Percentiles rank a stretch among this genome's conserved stretches.
These are phyloP conservation scores for Lophius piscatorius DNA, from an alignment of 2,113 vertebrate species.

Conservation along the genomic window DNA sequence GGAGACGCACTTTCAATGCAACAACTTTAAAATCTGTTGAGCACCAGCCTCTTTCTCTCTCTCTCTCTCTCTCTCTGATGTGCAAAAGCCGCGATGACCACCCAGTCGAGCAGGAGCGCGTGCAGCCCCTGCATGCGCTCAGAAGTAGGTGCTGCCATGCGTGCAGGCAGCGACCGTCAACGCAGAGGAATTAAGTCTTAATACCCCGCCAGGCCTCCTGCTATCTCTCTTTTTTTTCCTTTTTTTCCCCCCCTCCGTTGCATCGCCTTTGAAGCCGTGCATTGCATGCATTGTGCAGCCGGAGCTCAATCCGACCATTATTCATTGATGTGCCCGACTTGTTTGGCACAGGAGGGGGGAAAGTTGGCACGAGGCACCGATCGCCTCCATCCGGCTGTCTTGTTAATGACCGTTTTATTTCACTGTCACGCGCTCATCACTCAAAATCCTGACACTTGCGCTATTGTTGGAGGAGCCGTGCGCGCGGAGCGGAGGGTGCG, in stretches of 20 bases:
- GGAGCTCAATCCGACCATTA: conserved; percentile 40
- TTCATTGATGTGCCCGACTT: conserved; percentile 33
- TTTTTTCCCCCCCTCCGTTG: background rate
- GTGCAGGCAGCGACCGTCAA: conserved; percentile 24
- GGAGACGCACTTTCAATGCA: conserved; percentile 7
- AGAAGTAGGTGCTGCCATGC: conserved; percentile 43
- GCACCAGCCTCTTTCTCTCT: background rate
- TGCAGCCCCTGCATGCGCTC: no score
- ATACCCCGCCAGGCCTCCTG: conserved; percentile 47
- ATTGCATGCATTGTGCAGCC: conserved; percentile 13
- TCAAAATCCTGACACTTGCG: conserved; percentile 19
- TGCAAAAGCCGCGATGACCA: no score
- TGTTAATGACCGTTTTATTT: conserved; percentile 1
- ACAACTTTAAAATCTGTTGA: conserved; percentile 62
- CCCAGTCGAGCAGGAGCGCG: no score
- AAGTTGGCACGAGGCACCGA: conserved; percentile 68
- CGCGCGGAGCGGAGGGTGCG: background rate
- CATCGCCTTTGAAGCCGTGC: no score
- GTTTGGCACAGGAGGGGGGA: conserved; percentile 33
- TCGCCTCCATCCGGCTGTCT: conserved; percentile 53
- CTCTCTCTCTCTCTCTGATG: no score
- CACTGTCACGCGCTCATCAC: conserved; percentile 14
- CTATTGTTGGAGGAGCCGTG: conserved; percentile 14
- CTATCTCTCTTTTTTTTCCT: conserved; percentile 13
- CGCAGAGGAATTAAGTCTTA: conserved; percentile 57